A percentile compares a stretch with the other conserved stretches of the same genome.
Conservation (phyloP, 2,888 invertebrate genomes). For the Noctua comes region DNA sequence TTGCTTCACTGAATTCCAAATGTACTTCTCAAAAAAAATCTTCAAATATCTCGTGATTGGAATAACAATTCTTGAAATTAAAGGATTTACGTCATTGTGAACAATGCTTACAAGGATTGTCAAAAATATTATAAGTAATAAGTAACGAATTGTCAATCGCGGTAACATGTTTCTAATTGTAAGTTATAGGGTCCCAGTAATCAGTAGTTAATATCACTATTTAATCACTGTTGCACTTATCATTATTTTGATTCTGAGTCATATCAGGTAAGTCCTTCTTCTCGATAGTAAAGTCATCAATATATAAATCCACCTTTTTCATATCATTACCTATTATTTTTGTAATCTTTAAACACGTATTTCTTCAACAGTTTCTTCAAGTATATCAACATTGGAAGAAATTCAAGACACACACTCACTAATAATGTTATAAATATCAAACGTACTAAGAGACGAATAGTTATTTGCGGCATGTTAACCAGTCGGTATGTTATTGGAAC, state of each 20-base stretch:
- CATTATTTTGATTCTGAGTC: background rate
- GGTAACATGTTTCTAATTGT: background rate
- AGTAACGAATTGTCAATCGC: background rate
- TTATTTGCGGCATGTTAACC: constrained; percentile 6
- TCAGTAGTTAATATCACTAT: background rate
- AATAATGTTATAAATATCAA: constrained; percentile 10
- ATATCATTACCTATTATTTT: background rate
- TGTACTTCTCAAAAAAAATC: background rate
- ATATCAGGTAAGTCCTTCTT: background rate
- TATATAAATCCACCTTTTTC: background rate
- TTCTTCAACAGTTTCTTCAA: constrained; percentile 26
- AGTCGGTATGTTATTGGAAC: background rate
- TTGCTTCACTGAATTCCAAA: background rate
- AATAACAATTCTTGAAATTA: constrained; percentile 1
- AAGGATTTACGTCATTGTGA: background rate
- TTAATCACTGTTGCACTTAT: background rate
- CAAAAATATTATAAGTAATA: background rate
- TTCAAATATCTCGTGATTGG: background rate
- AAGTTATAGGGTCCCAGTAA: too few species aligned
- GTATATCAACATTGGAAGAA: constrained; percentile 11
- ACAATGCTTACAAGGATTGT: background rate
- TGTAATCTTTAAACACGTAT: constrained; percentile 18
- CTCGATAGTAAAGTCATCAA: too few species aligned
- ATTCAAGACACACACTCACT: constrained; percentile 6
- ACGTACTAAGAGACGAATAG: constrained; percentile 4